Base-by-base conservation (phyloP, 2,888 invertebrate genomes). In the Empis stercorea region DNA sequence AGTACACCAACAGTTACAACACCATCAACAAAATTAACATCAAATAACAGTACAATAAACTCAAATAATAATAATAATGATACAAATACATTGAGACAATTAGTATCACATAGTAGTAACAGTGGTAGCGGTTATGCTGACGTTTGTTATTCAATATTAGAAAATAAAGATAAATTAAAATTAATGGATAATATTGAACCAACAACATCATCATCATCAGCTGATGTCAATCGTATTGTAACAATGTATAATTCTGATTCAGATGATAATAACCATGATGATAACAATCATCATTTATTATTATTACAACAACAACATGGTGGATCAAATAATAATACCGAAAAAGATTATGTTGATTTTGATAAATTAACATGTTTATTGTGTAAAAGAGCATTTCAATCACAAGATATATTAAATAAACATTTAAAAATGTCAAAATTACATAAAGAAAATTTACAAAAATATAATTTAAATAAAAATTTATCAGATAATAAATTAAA, bases 331-430 rank as follows among this genome's bases (percentile, higher is more conserved):
- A 40, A 14, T 40, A 40, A 38, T 38, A 17, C 38, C 5, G 84
- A 80, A 62, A 78, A 82, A 59, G 84, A 87, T 46, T 81, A 81
- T 43, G 78, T 91, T 6, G 96, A 97, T 68, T 91, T 87, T 79
- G 73, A 74, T 1, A 95, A 92, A 65, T 70, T 95, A 41, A 91
- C 94, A 0, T 99, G 99, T 62, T 73, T 96, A 17, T 73, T 99
- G 11, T 99, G 99, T 65, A 96, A 96, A 66, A 74, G 99, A 44
- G 91, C 92, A 62, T 94, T 99, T 65, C 86, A 88, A 2, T 89
- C 86, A 15, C 76, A 80, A 43, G 97, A 97, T 49, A 87, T 87
- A 1, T 73, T 99, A 13, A 76, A 79, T 10, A 89, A 93, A 61
- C 99, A 99, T 70, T 84, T 88, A 52, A 87, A 91, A 57, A 74